Evolutionary conservation across 2,888 invertebrate species (phyloP).

Genomic region (Philereme vetulata): DNA sequence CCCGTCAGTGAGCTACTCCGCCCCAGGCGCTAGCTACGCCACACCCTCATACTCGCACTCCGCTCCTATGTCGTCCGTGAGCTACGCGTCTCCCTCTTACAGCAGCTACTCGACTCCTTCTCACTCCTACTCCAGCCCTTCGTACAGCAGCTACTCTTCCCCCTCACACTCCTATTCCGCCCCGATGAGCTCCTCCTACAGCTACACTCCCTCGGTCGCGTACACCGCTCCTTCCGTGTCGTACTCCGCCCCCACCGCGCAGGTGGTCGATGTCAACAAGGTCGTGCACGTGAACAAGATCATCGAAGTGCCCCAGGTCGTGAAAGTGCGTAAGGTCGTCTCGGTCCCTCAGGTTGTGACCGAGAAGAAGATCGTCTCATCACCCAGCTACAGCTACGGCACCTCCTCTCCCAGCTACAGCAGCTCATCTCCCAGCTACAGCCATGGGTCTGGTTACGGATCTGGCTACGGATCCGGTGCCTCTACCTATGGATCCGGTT

Average conservation of each 20-base stretch:
- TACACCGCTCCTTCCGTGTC: constrained; percentile 11
- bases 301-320: constrained; percentile 51
- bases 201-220: constrained; percentile 15
- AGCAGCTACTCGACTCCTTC: constrained; percentile 6
- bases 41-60: constrained; percentile 29
- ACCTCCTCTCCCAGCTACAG: constrained; percentile 25
- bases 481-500: not conserved
- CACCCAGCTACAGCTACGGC: constrained; percentile 42
- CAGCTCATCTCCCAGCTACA: constrained; percentile 24
- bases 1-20: constrained; percentile 24
- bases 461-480: too few relatives aligned
- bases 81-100: constrained; percentile 14
- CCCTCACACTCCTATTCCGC: constrained; percentile 26
- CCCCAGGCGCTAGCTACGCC: constrained; percentile 24
- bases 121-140: not conserved
- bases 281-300: constrained; percentile 54
- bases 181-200: constrained; percentile 20
- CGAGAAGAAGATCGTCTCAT: constrained; percentile 52
- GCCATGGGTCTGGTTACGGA: constrained; percentile 23
- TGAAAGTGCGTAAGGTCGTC: constrained; percentile 55
- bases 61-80: constrained; percentile 18
- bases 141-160: constrained; percentile 26
- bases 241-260: constrained; percentile 29
- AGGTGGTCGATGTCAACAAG: constrained; percentile 47
- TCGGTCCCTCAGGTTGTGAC: constrained; percentile 60